Evolutionary conservation across 2,113 vertebrate species (phyloP).

Genomic region (Phyllostomus hastatus): DNA sequence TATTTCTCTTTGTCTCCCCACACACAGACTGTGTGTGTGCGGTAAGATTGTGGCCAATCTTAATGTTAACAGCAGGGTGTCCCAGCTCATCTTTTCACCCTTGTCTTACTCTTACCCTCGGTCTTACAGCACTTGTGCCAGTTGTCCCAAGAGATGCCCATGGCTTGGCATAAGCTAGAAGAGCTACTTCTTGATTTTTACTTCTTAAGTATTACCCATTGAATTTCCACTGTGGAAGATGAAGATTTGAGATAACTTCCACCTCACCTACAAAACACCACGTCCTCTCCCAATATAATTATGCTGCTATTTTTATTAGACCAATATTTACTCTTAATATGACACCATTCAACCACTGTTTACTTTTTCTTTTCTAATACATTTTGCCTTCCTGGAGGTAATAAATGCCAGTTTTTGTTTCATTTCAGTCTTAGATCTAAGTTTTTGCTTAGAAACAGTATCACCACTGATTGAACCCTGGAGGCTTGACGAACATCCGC

Average conservation of each 20-base stretch:
- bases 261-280: neutral
- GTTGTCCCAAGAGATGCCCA: neutral
- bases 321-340: neutral
- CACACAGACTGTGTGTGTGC: neutral
- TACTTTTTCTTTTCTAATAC: neutral
- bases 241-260: neutral
- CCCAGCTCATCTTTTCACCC: neutral
- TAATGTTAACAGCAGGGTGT: neutral
- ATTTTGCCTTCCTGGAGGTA: neutral
- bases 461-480: neutral
- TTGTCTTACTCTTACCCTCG: neutral
- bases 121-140: neutral
- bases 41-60: neutral
- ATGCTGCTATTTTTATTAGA: neutral
- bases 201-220: neutral
- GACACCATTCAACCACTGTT: neutral
- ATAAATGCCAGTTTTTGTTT: neutral
- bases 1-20: neutral
- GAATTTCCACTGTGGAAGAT: neutral
- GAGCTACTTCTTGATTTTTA: neutral
- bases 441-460: neutral
- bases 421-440: neutral
- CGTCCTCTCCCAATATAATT: neutral
- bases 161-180: neutral
- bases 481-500: neutral